Percentiles rank a stretch among this genome's conserved stretches.
These are phyloP conservation scores for Thalassoma bifasciatum DNA, from an alignment of 2,113 vertebrate genomes.

Conservation along the genomic window DNA sequence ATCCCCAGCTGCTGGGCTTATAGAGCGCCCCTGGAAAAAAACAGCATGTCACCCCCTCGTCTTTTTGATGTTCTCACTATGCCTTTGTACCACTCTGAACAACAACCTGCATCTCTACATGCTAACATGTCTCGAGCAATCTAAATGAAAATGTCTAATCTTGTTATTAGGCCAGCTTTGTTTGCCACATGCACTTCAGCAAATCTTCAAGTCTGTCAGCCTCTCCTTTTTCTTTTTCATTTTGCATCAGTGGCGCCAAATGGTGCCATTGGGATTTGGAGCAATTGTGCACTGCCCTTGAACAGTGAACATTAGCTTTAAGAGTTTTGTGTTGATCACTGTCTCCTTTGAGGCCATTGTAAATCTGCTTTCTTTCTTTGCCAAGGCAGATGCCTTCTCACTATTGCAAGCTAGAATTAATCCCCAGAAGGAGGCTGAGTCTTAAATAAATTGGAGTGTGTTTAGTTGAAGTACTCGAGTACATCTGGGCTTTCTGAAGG, in stretches of 20 bases:
- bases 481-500: conserved; percentile 46
- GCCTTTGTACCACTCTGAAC: conserved; percentile 68
- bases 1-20: conserved; percentile 66
- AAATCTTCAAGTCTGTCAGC: conserved; percentile 30
- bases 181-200: conserved; percentile 64
- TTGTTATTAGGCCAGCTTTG: conserved; percentile 75
- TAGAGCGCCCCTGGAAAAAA: conserved; percentile 58
- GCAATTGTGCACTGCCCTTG: conserved; percentile 40
- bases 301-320: conserved; percentile 48
- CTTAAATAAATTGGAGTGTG: conserved; percentile 41
- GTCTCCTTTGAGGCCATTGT: conserved; percentile 49
- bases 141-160: conserved; percentile 81
- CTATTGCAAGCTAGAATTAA: conserved; percentile 47
- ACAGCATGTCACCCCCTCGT: conserved; percentile 61
- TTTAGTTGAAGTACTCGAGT: conserved; percentile 42
- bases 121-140: conserved; percentile 75
- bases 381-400: conserved; percentile 49
- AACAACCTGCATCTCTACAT: conserved; percentile 48
- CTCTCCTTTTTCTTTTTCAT: conserved; percentile 37
- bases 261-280: conserved; percentile 45
- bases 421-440: conserved; percentile 40
- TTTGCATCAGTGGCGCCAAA: conserved; percentile 45
- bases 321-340: conserved; percentile 43
- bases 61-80: conserved; percentile 70
- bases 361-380: conserved; percentile 42